Conservation (phyloP, 1,140 invertebrate species). For the Charaxes varanes region DNA sequence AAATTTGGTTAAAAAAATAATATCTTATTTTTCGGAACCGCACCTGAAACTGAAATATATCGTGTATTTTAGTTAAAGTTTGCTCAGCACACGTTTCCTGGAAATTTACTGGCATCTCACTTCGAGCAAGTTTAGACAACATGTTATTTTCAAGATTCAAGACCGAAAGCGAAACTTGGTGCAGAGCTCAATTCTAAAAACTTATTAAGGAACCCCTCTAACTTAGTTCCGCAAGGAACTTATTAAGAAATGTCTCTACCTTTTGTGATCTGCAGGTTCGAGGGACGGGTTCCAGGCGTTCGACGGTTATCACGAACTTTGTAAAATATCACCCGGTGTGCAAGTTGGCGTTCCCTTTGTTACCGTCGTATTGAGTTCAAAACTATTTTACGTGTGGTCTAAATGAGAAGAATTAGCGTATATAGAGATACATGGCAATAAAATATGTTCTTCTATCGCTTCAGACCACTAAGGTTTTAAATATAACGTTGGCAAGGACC, state of each 20-base stretch:
- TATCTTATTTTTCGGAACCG: too few relatives aligned
- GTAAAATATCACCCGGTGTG: conserved; percentile 27
- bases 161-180: neutral
- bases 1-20: too few relatives aligned
- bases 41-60: too few relatives aligned
- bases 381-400: conserved; percentile 11
- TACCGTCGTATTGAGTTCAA: conserved; percentile 24
- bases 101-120: too few relatives aligned
- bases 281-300: conserved; percentile 24
- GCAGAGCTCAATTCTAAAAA: neutral
- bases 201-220: conserved; percentile 8
- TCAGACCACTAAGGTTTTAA: too few relatives aligned
- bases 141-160: neutral
- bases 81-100: too few relatives aligned
- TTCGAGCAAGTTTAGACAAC: neutral
- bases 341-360: conserved; percentile 32
- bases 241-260: conserved; percentile 8
- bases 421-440: too few relatives aligned
- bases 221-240: conserved; percentile 3
- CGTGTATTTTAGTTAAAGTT: too few relatives aligned
- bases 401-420: conserved; percentile 15
- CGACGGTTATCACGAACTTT: conserved; percentile 32
- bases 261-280: conserved; percentile 18
- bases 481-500: too few relatives aligned
- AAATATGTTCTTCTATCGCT: too few relatives aligned